These are phyloP conservation scores for Polydesmus complanatus DNA, from an alignment of 2,888 invertebrate genomes.

Conservation along the genomic window DNA sequence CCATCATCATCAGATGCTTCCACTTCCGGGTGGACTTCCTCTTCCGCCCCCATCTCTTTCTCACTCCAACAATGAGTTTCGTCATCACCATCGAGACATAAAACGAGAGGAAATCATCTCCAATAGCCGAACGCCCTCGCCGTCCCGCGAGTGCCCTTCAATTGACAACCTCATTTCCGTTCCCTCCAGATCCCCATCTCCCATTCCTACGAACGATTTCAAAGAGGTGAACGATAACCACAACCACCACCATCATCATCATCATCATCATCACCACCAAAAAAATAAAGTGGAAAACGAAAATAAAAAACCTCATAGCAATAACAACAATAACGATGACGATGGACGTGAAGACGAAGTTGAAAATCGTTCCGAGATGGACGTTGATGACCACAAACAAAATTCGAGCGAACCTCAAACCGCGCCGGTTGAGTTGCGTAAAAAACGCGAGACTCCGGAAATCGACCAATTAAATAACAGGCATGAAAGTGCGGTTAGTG, in stretches of 20 bases:
- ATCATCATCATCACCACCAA: slow-evolving; percentile 18
- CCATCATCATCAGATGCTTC: not conserved
- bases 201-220: not conserved
- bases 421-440: no score
- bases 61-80: slow-evolving; percentile 6
- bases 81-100: slow-evolving; percentile 4
- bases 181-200: not conserved
- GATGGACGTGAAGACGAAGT: slow-evolving; percentile 19
- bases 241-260: not conserved
- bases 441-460: no score
- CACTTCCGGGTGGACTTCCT: slow-evolving; percentile 9
- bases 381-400: not conserved
- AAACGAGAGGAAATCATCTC: not conserved
- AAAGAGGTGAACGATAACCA: not conserved
- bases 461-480: no score
- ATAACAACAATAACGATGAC: slow-evolving; percentile 17
- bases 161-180: not conserved
- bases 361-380: no score
- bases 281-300: slow-evolving; percentile 19
- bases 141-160: not conserved
- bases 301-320: slow-evolving; percentile 20
- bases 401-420: slow-evolving; percentile 4
- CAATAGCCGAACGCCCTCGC: not conserved
- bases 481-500: slow-evolving; percentile 14
- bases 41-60: slow-evolving; percentile 19